These are phyloP conservation scores for Hermetia illucens DNA, from an alignment of 1,140 invertebrate genomes.

Conservation along the genomic window DNA sequence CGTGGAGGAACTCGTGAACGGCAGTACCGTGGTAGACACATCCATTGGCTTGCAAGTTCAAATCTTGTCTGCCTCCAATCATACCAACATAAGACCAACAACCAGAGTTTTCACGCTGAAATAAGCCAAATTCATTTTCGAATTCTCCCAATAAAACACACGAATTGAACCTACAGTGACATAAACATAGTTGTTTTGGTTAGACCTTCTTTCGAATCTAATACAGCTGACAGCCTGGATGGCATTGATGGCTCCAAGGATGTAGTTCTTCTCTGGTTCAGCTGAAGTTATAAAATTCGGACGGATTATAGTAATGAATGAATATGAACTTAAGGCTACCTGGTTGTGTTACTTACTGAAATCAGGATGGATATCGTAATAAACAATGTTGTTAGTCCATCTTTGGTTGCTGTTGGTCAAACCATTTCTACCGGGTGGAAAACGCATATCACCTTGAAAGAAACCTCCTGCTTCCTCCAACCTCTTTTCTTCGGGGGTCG, in stretches of 20 bases:
- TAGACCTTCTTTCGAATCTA: not conserved
- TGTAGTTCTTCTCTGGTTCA: no score
- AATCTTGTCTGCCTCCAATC: constrained; percentile 28
- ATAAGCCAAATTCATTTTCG: not conserved
- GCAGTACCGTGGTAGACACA: constrained; percentile 35
- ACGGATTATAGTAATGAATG: no score
- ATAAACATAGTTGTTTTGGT: not conserved
- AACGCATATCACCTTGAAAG: no score
- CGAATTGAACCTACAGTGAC: not conserved
- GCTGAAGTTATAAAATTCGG: no score
- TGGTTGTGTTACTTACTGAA: no score
- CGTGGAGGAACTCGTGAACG: constrained; percentile 39
- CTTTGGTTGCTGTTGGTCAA: no score
- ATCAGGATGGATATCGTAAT: no score
- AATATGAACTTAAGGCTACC: no score
- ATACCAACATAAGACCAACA: constrained; percentile 32
- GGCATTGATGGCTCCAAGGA: not conserved
- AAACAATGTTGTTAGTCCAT: no score
- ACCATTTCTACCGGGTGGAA: no score
- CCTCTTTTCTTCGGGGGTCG: no score
- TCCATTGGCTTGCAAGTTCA: constrained; percentile 18
- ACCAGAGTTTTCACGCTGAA: constrained; percentile 16
- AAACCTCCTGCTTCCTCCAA: no score
- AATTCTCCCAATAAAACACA: not conserved
- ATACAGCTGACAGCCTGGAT: not conserved